phyloP scores from a whole-genome alignment of 2,797 vertebrate species.

The Tenualosa ilisha region DNA sequence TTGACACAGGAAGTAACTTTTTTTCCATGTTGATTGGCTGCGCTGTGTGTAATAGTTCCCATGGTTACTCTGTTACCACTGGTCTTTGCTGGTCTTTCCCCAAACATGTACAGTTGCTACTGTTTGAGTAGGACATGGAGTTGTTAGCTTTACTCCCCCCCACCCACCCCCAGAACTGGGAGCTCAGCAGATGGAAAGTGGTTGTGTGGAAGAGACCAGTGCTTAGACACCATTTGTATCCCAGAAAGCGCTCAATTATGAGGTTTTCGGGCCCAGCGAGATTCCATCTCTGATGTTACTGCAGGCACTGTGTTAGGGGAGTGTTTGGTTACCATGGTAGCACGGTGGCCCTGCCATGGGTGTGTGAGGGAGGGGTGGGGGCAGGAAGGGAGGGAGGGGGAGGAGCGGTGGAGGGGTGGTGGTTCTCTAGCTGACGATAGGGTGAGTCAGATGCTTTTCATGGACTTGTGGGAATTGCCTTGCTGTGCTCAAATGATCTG shows the following conservation, averaged over 20 bases:
- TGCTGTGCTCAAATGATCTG: constrained; percentile 37
- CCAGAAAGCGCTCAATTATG: constrained; percentile 4
- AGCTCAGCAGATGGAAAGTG: background rate
- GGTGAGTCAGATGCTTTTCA: constrained; percentile 73
- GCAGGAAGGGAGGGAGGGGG: background rate
- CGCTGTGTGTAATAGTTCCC: background rate
- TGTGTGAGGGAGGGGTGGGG: constrained; percentile 50
- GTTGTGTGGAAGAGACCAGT: background rate
- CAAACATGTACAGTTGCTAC: background rate
- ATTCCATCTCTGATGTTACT: constrained; percentile 1
- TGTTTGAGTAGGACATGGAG: background rate
- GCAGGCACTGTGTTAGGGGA: constrained; percentile 56
- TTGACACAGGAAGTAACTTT: background rate
- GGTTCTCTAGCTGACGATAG: constrained; percentile 38
- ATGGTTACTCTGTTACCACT: background rate
- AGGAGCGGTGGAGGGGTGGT: background rate
- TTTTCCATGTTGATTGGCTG: background rate
- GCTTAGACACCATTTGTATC: background rate
- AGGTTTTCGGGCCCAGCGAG: background rate
- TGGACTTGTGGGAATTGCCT: constrained; percentile 53
- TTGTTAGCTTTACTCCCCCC: background rate
- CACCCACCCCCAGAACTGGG: background rate
- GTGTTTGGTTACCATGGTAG: constrained; percentile 72
- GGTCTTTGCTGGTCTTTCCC: background rate
- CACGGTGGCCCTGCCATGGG: constrained; percentile 50